These are phyloP conservation scores for Hirtodrosophila confusa DNA, from an alignment of 2,888 invertebrate species.

Conservation along the genomic window DNA sequence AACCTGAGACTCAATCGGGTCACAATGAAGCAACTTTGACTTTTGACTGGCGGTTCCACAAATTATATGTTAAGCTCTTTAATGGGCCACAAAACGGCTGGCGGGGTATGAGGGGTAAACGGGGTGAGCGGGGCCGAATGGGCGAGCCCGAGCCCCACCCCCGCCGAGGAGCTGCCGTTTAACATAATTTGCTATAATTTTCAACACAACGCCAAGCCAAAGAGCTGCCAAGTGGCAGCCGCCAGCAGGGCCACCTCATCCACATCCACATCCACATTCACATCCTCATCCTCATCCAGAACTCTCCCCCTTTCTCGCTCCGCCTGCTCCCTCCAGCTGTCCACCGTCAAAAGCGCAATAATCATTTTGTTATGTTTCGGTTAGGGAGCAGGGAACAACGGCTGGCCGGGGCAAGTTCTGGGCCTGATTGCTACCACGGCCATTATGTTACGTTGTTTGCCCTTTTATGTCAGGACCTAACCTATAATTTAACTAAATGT, in stretches of 20 bases:
- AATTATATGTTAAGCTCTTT: constrained; percentile 66
- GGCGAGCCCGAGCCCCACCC: constrained; percentile 55
- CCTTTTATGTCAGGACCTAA: constrained; percentile 79
- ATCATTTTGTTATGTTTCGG: constrained; percentile 72
- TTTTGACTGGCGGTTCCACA: constrained; percentile 60
- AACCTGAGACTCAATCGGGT: constrained; percentile 28
- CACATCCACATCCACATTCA: background rate
- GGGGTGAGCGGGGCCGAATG: constrained; percentile 36
- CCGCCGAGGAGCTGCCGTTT: constrained; percentile 80
- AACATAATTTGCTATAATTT: constrained; percentile 84
- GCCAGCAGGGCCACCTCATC: constrained; percentile 17
- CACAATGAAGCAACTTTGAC: constrained; percentile 57
- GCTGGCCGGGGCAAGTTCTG: constrained; percentile 2
- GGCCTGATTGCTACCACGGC: constrained; percentile 72
- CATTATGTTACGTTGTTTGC: constrained; percentile 81
- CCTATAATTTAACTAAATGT: constrained; percentile 83
- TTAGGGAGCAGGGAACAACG: background rate
- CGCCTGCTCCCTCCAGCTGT: constrained; percentile 10
- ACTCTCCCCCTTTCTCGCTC: background rate
- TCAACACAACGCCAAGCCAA: constrained; percentile 68
- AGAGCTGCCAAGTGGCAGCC: constrained; percentile 60
- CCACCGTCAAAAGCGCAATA: constrained; percentile 61
- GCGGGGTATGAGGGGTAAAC: constrained; percentile 15
- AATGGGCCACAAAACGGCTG: constrained; percentile 49
- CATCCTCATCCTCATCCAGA: background rate